phyloP scores from a whole-genome alignment of 1,140 invertebrate genomes.

The Drosophila prosaltans region DNA sequence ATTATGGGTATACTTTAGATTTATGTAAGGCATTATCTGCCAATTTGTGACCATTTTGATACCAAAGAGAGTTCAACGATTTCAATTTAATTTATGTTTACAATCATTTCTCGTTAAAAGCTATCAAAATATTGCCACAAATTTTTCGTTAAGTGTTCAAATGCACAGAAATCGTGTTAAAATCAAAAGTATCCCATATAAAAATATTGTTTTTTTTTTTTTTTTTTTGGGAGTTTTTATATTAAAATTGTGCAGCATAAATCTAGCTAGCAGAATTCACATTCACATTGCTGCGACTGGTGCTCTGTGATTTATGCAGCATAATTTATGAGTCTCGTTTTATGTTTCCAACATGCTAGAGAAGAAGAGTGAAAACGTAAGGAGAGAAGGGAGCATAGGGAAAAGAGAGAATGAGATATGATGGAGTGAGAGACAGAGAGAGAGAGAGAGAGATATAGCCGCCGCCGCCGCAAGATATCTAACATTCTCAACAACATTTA shows the following conservation, averaged over 20 bases:
- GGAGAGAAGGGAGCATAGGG: not conserved
- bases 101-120: too few species aligned
- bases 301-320: constrained; percentile 66
- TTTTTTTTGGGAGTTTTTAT: too few species aligned
- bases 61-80: too few species aligned
- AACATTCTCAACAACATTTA: constrained; percentile 38
- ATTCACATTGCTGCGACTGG: constrained; percentile 6
- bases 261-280: constrained; percentile 10
- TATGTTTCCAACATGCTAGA: constrained; percentile 23
- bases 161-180: not conserved
- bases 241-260: constrained; percentile 9
- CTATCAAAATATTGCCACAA: not conserved
- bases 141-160: not conserved
- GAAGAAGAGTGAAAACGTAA: constrained; percentile 17
- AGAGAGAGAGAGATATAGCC: constrained; percentile 15
- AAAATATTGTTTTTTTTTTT: constrained; percentile 4
- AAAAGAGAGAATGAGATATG: constrained; percentile 2
- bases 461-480: constrained; percentile 18
- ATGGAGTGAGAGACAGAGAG: constrained; percentile 12
- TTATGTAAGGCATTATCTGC: too few species aligned
- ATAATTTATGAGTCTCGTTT: constrained; percentile 71
- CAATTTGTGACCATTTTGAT: too few species aligned
- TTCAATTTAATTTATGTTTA: too few species aligned
- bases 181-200: constrained; percentile 3
- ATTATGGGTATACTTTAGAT: too few species aligned